These are phyloP conservation scores for Elymnias hypermnestra DNA, from an alignment of 1,140 invertebrate genomes.

Conservation along the genomic window DNA sequence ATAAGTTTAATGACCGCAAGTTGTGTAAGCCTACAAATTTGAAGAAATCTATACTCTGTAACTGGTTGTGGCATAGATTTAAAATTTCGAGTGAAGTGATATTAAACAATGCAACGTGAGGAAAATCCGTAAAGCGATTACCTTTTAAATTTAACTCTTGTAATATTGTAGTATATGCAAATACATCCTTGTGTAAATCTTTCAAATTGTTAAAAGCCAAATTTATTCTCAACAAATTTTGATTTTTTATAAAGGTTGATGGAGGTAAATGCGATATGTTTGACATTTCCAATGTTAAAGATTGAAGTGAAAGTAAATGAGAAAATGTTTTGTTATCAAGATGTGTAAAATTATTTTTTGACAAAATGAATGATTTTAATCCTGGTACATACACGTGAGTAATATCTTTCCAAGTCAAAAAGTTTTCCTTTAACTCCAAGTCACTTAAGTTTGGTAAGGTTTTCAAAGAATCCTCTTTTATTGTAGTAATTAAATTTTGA, in stretches of 20 bases:
- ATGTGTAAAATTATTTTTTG: constrained; percentile 86
- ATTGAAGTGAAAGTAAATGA: constrained; percentile 85
- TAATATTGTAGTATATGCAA: constrained; percentile 82
- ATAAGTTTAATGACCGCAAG: constrained; percentile 84
- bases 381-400: constrained; percentile 60
- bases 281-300: constrained; percentile 82
- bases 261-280: constrained; percentile 81
- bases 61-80: constrained; percentile 83
- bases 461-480: constrained; percentile 77
- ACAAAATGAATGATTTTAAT: constrained; percentile 81
- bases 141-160: constrained; percentile 84
- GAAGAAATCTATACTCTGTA: constrained; percentile 85
- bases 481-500: constrained; percentile 77
- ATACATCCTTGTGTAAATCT: constrained; percentile 81
- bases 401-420: constrained; percentile 69
- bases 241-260: constrained; percentile 83
- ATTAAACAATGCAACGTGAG: constrained; percentile 85
- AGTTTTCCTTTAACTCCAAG: constrained; percentile 79
- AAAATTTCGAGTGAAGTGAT: constrained; percentile 84
- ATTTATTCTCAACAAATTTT: constrained; percentile 84
- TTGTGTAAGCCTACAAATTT: constrained; percentile 84
- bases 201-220: constrained; percentile 82
- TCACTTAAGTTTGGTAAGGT: constrained; percentile 78
- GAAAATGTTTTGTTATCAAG: constrained; percentile 82
- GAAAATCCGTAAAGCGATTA: constrained; percentile 85